Base-by-base conservation (phyloP, 1,140 invertebrate genomes). In the Parasteatoda tepidariorum region DNA sequence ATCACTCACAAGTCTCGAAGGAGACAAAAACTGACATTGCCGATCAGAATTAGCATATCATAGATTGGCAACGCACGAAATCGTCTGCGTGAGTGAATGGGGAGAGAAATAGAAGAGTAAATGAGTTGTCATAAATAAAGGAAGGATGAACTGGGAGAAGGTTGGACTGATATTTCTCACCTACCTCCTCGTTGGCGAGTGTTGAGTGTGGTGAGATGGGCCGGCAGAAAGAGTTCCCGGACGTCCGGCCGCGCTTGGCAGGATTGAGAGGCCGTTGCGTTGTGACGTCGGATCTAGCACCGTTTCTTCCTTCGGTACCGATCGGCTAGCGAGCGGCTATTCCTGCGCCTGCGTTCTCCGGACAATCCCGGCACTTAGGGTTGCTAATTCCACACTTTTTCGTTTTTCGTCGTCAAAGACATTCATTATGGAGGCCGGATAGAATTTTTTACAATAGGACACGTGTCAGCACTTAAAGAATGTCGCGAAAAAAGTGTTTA, bases 271-370 rank as follows among this genome's bases (percentile, higher is more conserved):
- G 34, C 34, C 15, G 62, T 31, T 66, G 62, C 62, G 62, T 66
- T 66, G 62, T 66, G 62, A 66, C 62, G 62, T 66, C n/a, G n/a
- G n/a, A n/a, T n/a, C n/a, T n/a, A n/a, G n/a, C n/a, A n/a, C n/a
- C n/a, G n/a, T n/a, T n/a, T n/a, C n/a, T n/a, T n/a, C n/a, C n/a
- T n/a, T n/a, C n/a, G n/a, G n/a, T n/a, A n/a, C 62, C 30, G 62
- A 33, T 66, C 34, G 62, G 62, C 30, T 31, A 66, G 62, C 30
- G 62, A 66, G 30, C 34, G 62, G 62, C 31, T 66, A 66, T 33
- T 66, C 62, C 62, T 31, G 62, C 62, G 62, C 62, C 62, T 66
- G 62, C 62, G 62, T 66, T 66, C 62, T 66, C 4, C 15, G n/a
- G n/a, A n/a, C n/a, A n/a, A n/a, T n/a, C n/a, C 9, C 62, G 30